Base-by-base conservation (phyloP, 2,888 invertebrate genomes). In the Drepana falcataria region DNA sequence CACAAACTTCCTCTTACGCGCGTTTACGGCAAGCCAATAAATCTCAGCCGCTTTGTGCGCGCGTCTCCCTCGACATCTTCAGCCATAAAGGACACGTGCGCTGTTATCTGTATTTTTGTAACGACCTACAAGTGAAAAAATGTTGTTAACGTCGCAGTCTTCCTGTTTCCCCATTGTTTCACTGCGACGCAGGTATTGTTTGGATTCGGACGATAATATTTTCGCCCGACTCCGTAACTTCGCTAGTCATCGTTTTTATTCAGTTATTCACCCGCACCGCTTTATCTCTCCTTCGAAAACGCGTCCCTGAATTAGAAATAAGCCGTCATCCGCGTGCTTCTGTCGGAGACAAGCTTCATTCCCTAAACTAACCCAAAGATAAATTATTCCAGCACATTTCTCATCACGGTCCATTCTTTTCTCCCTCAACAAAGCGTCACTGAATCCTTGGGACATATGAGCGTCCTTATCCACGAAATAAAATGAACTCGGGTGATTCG, bases 311-410 rank as follows among this genome's bases (percentile, higher is more conserved):
- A 85, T 87, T 81, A 84, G 79, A 79, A 81, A 83, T 83, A 83
- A 83, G 78, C 80, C 75, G 75, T 79, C 80, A 81, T 79, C 75
- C 74, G 74, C 74, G 65, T 72, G 71, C 71, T 75, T 71, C 71
- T 80, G 77, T 66, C 71, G 65, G 73, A 79, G 79, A 81, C 74
- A 73, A 80, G 81, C 78, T 82, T 79, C 78, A 73, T 80, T 81
- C 75, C 76, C 76, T 77, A 80, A 85, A 82, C 83, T 82, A 80
- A 84, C 82, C 82, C 75, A 71, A 82, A 82, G 82, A 87, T 86
- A 87, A 87, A 87, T 87, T 87, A 86, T 89, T 86, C 82, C 75
- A 74, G 77, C 77, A 82, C 81, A 85, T 87, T 87, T 87, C 83
- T 83, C 85, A 86, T 83, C 81, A 81, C 77, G 79, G 81, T 78